These are phyloP conservation scores for Epinephelus malabaricus DNA, from an alignment of 2,797 vertebrate species.

Conservation along the genomic window DNA sequence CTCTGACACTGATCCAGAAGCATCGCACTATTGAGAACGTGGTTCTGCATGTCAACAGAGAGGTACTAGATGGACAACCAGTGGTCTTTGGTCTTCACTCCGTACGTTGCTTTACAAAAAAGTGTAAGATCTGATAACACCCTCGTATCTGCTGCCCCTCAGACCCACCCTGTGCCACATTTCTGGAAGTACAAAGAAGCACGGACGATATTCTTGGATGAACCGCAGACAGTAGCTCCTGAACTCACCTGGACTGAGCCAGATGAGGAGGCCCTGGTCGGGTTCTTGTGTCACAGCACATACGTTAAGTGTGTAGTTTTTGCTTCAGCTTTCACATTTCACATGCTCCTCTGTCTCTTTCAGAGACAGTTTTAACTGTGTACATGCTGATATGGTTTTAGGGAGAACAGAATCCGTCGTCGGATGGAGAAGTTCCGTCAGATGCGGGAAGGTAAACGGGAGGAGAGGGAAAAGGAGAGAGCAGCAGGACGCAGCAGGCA, in stretches of 20 bases:
- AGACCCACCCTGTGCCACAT: constrained; percentile 83
- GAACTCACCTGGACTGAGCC: constrained; percentile 83
- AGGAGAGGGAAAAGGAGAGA: constrained; percentile 70
- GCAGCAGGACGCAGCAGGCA: constrained; percentile 68
- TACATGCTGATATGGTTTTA: constrained; percentile 50
- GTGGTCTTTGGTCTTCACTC: not conserved
- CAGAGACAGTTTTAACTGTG: not conserved
- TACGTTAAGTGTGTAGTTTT: constrained; percentile 77
- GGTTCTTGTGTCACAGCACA: constrained; percentile 79
- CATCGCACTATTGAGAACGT: constrained; percentile 86
- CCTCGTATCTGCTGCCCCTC: not conserved
- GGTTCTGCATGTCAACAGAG: constrained; percentile 78
- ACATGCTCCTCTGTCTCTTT: not conserved
- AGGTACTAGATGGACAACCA: constrained; percentile 72
- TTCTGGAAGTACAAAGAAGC: constrained; percentile 84
- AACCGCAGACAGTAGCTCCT: constrained; percentile 48
- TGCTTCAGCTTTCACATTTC: not conserved
- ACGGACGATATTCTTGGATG: constrained; percentile 84
- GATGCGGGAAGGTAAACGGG: constrained; percentile 58
- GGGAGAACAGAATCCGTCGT: constrained; percentile 75
- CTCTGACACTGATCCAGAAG: constrained; percentile 85
- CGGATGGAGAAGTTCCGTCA: constrained; percentile 82
- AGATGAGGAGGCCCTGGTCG: constrained; percentile 85
- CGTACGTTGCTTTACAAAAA: not conserved
- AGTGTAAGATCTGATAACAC: not conserved